phyloP scores from a whole-genome alignment of 2,797 vertebrate species.

The Brachyalestes nurse region DNA sequence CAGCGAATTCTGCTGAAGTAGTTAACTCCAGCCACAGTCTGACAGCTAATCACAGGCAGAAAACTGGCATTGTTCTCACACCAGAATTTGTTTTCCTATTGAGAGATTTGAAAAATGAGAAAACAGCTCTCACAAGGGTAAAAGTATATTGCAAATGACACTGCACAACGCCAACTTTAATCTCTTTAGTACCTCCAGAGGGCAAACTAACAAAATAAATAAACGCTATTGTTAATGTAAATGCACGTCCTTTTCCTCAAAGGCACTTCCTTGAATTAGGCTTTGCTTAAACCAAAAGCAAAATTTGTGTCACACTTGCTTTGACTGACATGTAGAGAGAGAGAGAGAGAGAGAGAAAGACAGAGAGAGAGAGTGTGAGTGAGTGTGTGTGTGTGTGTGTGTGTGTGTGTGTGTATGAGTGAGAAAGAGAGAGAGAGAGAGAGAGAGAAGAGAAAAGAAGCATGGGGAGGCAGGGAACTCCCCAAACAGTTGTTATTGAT shows the following conservation, averaged over 20 bases:
- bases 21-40: neutral
- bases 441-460: conserved; percentile 63
- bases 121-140: neutral
- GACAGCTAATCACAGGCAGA: neutral
- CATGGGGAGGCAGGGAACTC: conserved; percentile 78
- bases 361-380: conserved; percentile 48
- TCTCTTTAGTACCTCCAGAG: conserved; percentile 10
- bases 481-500: conserved; percentile 98
- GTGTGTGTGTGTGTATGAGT: too few species aligned
- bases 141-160: conserved; percentile 8
- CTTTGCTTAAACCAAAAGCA: conserved; percentile 21
- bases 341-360: conserved; percentile 65
- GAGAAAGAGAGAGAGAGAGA: conserved; percentile 57
- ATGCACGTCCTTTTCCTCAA: conserved; percentile 29
- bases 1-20: neutral
- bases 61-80: neutral
- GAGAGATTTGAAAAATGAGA: neutral
- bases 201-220: conserved; percentile 26
- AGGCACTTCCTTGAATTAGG: conserved; percentile 24
- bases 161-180: neutral
- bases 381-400: too few species aligned
- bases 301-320: conserved; percentile 65
- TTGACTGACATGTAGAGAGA: conserved; percentile 76
- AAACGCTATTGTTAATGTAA: conserved; percentile 17
- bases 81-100: neutral